Evolutionary conservation across 2,797 vertebrate species (phyloP).

Genomic region (Gymnothorax reevesii): DNA sequence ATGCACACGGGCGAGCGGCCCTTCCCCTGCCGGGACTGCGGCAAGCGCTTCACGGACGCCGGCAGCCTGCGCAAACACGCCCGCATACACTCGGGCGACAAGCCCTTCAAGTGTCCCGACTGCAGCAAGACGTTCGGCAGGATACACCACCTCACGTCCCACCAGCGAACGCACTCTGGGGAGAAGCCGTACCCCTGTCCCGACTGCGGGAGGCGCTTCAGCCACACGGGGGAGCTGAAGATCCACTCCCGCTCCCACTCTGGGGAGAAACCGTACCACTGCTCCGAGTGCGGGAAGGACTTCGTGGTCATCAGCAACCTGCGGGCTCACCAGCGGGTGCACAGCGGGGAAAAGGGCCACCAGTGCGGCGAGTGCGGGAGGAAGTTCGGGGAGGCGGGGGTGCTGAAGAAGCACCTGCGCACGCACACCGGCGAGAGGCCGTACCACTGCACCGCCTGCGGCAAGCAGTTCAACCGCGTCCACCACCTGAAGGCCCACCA

Average conservation of each 20-base stretch:
- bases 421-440: constrained; percentile 22
- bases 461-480: constrained; percentile 19
- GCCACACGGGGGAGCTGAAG: constrained; percentile 70
- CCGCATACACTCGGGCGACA: constrained; percentile 72
- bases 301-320: constrained; percentile 21
- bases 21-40: constrained; percentile 70
- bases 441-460: constrained; percentile 18
- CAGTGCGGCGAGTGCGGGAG: constrained; percentile 5
- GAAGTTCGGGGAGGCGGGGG: constrained; percentile 2
- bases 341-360: constrained; percentile 10
- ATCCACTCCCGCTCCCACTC: constrained; percentile 72
- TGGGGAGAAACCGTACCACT: constrained; percentile 67
- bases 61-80: constrained; percentile 61
- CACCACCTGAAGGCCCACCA: constrained; percentile 17
- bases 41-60: constrained; percentile 67
- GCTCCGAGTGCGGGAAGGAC: constrained; percentile 19
- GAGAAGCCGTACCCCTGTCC: constrained; percentile 71
- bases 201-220: constrained; percentile 72
- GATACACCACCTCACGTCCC: constrained; percentile 70
- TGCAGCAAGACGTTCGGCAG: constrained; percentile 72
- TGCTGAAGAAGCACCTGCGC: constrained; percentile 3
- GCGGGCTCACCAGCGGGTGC: constrained; percentile 1
- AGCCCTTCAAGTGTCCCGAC: constrained; percentile 70
- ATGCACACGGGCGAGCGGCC: constrained; percentile 76
- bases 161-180: constrained; percentile 72